These are phyloP conservation scores for Archivesica marissinica DNA, from an alignment of 1,140 invertebrate species.

Conservation along the genomic window DNA sequence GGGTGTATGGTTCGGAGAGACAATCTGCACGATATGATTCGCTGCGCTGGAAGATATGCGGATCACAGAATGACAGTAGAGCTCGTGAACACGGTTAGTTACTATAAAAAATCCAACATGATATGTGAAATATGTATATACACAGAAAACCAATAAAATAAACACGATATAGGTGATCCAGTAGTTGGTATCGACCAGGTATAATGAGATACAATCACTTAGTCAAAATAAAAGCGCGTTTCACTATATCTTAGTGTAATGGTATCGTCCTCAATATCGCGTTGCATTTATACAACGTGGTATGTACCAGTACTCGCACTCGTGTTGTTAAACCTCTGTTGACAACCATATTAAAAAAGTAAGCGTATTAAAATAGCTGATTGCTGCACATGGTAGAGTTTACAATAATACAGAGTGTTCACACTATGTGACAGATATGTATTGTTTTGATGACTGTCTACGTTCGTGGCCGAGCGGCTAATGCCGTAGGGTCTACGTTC, in stretches of 20 bases:
- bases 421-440: background rate
- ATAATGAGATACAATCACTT: too few relatives aligned
- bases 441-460: background rate
- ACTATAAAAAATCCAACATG: background rate
- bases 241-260: too few relatives aligned
- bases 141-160: too few relatives aligned
- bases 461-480: too few relatives aligned
- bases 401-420: background rate
- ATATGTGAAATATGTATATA: too few relatives aligned
- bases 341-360: background rate
- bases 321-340: background rate
- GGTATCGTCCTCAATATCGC: too few relatives aligned
- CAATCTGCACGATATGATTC: slow-evolving; percentile 16
- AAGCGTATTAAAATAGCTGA: background rate
- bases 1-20: slow-evolving; percentile 39
- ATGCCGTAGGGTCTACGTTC: too few relatives aligned
- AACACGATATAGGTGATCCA: too few relatives aligned
- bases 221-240: too few relatives aligned
- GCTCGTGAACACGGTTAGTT: slow-evolving; percentile 25
- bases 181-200: too few relatives aligned
- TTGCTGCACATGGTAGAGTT: background rate
- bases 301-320: background rate
- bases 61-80: slow-evolving; percentile 38
- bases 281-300: background rate
- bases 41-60: background rate